These are phyloP conservation scores for Artibeus jamaicensis DNA, from an alignment of 2,797 vertebrate species.

Conservation along the genomic window DNA sequence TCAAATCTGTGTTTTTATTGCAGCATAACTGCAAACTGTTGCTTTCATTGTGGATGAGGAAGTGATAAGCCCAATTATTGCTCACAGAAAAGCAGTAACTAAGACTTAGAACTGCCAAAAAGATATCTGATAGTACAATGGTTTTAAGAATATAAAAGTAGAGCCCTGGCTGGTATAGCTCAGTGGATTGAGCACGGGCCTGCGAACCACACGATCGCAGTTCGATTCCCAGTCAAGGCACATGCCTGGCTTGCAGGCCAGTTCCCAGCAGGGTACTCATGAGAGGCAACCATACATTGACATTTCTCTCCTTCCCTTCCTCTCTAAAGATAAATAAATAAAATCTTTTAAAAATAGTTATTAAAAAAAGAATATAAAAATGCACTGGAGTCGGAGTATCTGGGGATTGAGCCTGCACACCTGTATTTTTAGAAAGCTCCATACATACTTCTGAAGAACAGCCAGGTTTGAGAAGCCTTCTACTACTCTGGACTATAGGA, in stretches of 20 bases:
- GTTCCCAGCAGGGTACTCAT: no score
- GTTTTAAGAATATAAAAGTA: conserved; percentile 2
- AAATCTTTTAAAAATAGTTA: no score
- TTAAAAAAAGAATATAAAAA: not conserved
- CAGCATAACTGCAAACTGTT: not conserved
- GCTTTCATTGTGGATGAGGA: not conserved
- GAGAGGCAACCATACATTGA: no score
- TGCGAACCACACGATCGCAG: no score
- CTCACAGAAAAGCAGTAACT: not conserved
- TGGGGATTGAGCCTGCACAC: not conserved
- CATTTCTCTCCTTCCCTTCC: no score
- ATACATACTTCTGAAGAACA: not conserved
- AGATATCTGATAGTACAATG: not conserved
- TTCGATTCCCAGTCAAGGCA: no score
- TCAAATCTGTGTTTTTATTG: not conserved
- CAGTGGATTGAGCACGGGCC: no score
- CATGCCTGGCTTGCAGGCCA: no score
- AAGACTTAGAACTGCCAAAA: conserved; percentile 3
- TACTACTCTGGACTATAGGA: not conserved
- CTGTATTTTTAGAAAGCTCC: conserved; percentile 25
- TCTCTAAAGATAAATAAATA: no score
- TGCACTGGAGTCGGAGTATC: not conserved
- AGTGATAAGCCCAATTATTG: conserved; percentile 7
- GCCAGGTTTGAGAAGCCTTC: not conserved
- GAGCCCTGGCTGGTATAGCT: no score